phyloP scores from a whole-genome alignment of 2,113 vertebrate species.

The Bostrychus sinensis region DNA sequence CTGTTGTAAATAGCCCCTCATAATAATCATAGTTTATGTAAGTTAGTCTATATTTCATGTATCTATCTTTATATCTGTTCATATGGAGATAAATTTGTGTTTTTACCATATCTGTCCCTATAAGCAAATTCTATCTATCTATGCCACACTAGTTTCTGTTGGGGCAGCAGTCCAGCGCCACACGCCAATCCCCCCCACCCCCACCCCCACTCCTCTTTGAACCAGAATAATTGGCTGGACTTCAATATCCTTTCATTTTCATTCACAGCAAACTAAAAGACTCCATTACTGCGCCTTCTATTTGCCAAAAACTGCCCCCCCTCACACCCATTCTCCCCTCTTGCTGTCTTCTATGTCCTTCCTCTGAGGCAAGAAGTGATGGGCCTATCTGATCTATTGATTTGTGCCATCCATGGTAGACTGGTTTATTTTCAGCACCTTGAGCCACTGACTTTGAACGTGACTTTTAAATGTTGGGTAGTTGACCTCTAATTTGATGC shows the following conservation, averaged over 20 bases:
- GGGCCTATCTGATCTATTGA: constrained; percentile 50
- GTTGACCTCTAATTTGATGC: constrained; percentile 19
- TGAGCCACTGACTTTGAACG: constrained; percentile 35
- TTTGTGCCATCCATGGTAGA: constrained; percentile 41
- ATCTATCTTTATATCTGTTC: constrained; percentile 15
- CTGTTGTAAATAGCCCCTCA: constrained; percentile 53
- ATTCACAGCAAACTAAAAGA: constrained; percentile 74
- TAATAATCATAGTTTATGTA: constrained; percentile 24
- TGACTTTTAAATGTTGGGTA: constrained; percentile 15
- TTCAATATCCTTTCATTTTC: constrained; percentile 76
- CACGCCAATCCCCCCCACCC: constrained; percentile 59
- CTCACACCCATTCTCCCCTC: background rate
- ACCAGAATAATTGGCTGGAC: constrained; percentile 70
- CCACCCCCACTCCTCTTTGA: constrained; percentile 53
- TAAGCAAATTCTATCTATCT: constrained; percentile 16
- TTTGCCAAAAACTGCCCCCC: constrained; percentile 54
- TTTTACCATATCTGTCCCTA: constrained; percentile 16
- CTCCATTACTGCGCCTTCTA: constrained; percentile 69
- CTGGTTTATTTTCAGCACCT: constrained; percentile 29
- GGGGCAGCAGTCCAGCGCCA: constrained; percentile 56
- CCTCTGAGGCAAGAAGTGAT: constrained; percentile 49
- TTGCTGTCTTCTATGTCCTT: constrained; percentile 22
- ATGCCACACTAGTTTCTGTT: background rate
- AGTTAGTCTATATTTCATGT: constrained; percentile 11
- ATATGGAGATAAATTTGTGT: constrained; percentile 16